These are phyloP conservation scores for Tipula lateralis DNA, from an alignment of 2,888 invertebrate species.

Conservation along the genomic window DNA sequence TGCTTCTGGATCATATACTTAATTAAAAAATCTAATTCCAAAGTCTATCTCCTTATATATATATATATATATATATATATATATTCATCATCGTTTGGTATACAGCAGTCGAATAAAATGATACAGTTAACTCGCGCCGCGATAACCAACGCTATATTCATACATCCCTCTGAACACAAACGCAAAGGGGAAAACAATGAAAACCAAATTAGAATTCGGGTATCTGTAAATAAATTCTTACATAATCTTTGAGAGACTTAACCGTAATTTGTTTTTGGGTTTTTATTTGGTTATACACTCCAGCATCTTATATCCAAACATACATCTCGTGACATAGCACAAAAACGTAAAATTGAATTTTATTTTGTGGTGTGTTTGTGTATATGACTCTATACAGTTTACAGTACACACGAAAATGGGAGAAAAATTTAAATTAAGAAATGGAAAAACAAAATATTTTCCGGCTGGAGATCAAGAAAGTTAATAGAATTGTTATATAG, in stretches of 20 bases:
- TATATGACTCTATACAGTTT: neutral
- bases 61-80: no score
- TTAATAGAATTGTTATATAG: neutral
- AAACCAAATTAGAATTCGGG: neutral
- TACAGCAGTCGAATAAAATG: neutral
- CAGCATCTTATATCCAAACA: no score
- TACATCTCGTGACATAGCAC: neutral
- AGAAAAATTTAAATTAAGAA: constrained; percentile 15
- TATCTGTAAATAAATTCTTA: neutral
- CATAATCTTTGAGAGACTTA: constrained; percentile 9
- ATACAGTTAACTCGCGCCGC: neutral
- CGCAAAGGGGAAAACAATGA: neutral
- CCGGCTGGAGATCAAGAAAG: neutral
- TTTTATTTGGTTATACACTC: neutral
- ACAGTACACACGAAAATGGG: neutral
- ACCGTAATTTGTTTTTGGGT: neutral
- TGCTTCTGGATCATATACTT: neutral
- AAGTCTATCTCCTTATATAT: neutral
- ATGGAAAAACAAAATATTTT: neutral
- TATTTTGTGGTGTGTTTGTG: neutral
- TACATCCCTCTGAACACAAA: neutral
- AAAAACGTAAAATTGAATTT: neutral
- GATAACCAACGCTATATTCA: no score
- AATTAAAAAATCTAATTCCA: neutral
- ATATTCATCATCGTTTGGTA: neutral